phyloP scores from a whole-genome alignment of 2,113 vertebrate species.

The Empidonax traillii region DNA sequence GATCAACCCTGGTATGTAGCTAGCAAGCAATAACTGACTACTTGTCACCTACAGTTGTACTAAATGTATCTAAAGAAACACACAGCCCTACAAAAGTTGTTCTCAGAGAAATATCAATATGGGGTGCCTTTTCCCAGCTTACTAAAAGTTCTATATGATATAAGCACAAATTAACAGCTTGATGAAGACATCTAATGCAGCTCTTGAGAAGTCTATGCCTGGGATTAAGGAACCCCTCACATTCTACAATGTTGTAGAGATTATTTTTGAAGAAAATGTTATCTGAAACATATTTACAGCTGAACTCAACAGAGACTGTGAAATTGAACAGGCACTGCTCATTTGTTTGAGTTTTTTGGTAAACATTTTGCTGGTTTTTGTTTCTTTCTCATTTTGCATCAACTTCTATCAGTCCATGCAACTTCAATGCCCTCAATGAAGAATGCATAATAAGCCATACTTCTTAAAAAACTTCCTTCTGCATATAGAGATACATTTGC shows the following conservation, averaged over 20 bases:
- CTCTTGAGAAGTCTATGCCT: conserved; percentile 78
- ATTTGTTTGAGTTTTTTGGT: conserved; percentile 93
- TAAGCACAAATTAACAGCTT: conserved; percentile 87
- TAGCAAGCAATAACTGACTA: conserved; percentile 92
- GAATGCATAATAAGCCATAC: conserved; percentile 87
- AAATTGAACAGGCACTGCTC: conserved; percentile 99
- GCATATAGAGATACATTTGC: conserved; percentile 83
- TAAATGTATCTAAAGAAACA: conserved; percentile 94
- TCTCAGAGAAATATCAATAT: conserved; percentile 86
- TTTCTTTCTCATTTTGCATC: conserved; percentile 88
- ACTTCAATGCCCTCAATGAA: conserved; percentile 94
- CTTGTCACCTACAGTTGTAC: conserved; percentile 90
- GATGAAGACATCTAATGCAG: conserved; percentile 82
- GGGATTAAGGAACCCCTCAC: conserved; percentile 84
- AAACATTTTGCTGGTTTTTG: conserved; percentile 98
- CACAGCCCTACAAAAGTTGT: conserved; percentile 88
- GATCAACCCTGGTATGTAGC: conserved; percentile 94
- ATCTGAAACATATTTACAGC: conserved; percentile 98
- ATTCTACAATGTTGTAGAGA: conserved; percentile 83
- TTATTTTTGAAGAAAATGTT: conserved; percentile 87
- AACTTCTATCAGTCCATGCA: conserved; percentile 92
- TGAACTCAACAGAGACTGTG: conserved; percentile 95
- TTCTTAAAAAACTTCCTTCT: conserved; percentile 83
- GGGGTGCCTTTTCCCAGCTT: conserved; percentile 84
- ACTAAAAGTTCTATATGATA: conserved; percentile 85